Conservation (phyloP, 2,888 invertebrate species). For the Dolichopus griseipennis region DNA sequence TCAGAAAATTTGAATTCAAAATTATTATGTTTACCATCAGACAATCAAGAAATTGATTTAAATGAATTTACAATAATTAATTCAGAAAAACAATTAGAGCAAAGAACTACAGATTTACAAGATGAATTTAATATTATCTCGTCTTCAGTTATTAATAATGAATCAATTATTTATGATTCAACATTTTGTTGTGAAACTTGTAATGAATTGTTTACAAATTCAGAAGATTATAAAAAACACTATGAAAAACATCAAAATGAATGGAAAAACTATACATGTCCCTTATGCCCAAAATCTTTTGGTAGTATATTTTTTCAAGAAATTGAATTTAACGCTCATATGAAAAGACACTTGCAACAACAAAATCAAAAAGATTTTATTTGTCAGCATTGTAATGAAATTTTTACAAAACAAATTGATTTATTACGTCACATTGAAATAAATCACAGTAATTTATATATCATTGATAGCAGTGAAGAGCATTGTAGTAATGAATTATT, state of each 20-base stretch:
- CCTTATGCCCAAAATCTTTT: neutral
- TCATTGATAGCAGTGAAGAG: neutral
- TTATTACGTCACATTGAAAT: neutral
- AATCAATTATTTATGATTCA: neutral
- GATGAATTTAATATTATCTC: neutral
- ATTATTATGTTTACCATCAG: neutral
- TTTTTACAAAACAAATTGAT: neutral
- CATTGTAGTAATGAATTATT: neutral
- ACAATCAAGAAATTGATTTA: neutral
- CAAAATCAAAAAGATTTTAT: neutral
- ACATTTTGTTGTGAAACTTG: neutral
- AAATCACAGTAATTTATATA: neutral
- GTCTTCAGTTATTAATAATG: neutral
- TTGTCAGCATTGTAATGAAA: neutral
- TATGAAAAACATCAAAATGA: neutral
- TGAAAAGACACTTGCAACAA: neutral
- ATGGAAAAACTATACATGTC: neutral
- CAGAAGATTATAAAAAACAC: neutral
- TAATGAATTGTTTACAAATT: neutral
- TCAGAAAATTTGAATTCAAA: neutral
- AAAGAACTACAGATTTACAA: neutral
- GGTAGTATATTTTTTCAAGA: neutral
- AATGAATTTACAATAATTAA: neutral
- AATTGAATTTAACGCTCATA: neutral
- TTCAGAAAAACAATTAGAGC: neutral